These are phyloP conservation scores for Trypoxylus dichotomus DNA, from an alignment of 1,140 invertebrate genomes.

Conservation along the genomic window DNA sequence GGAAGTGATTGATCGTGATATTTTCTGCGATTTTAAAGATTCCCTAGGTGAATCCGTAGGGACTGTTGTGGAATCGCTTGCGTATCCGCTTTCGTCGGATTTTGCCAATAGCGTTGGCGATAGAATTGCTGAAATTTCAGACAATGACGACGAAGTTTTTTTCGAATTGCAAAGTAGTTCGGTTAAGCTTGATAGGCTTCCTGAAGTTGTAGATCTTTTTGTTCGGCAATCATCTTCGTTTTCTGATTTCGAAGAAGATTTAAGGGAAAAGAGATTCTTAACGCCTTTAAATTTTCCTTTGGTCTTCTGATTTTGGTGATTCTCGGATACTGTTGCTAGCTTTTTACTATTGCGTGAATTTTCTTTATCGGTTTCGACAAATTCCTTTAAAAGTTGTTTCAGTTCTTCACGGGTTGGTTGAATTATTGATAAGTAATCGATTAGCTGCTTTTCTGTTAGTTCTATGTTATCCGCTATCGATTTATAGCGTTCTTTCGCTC, in stretches of 20 bases:
- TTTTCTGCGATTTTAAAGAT: constrained; percentile 39
- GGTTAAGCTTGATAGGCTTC: constrained; percentile 42
- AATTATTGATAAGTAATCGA: constrained; percentile 45
- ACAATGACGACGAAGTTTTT: constrained; percentile 37
- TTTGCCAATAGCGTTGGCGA: constrained; percentile 35
- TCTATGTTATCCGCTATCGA: constrained; percentile 42
- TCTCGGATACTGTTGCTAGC: constrained; percentile 37
- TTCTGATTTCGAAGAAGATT: constrained; percentile 47
- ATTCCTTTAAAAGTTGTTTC: constrained; percentile 39
- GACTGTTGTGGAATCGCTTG: constrained; percentile 62
- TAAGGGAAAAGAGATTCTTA: constrained; percentile 37
- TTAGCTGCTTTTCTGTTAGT: constrained; percentile 44
- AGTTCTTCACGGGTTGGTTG: constrained; percentile 42
- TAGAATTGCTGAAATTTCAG: constrained; percentile 34
- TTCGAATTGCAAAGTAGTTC: constrained; percentile 42
- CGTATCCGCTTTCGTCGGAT: constrained; percentile 66
- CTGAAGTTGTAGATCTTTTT: constrained; percentile 38
- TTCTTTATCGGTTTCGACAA: constrained; percentile 28
- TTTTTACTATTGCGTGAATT: constrained; percentile 5
- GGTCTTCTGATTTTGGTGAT: constrained; percentile 37
- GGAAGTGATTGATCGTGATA: not conserved
- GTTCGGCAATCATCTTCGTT: constrained; percentile 39
- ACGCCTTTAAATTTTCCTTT: constrained; percentile 39
- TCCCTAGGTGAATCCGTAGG: constrained; percentile 58
- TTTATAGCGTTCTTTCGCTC: constrained; percentile 41